Conservation (phyloP, 2,797 vertebrate genomes). For the Arnoldichthys spilopterus region DNA sequence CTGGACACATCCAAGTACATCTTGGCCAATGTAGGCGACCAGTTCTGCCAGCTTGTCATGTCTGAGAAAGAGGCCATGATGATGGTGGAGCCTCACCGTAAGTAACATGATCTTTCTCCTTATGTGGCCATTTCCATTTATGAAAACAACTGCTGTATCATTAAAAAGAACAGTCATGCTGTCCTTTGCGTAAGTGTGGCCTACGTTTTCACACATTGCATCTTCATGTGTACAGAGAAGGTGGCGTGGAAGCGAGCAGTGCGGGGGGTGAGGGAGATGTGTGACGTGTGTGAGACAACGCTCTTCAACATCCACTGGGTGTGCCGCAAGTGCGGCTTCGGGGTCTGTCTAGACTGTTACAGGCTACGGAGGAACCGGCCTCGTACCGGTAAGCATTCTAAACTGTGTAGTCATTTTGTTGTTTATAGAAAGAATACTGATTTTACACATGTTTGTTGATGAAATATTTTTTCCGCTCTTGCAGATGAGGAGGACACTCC, state of each 20-base stretch:
- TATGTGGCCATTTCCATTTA: neutral
- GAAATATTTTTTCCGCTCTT: neutral
- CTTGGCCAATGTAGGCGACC: conserved; percentile 97
- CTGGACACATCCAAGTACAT: conserved; percentile 99
- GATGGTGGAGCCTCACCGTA: conserved; percentile 99
- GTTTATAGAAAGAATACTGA: no score
- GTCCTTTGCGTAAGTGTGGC: neutral
- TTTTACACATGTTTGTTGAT: no score
- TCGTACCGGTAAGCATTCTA: conserved; percentile 86
- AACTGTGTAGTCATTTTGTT: no score
- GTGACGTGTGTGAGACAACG: conserved; percentile 97
- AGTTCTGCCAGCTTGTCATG: conserved; percentile 99
- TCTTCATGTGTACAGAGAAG: conserved; percentile 83
- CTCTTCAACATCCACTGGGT: conserved; percentile 99
- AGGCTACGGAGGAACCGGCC: conserved; percentile 91
- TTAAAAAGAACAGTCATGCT: neutral
- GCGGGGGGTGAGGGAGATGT: conserved; percentile 96
- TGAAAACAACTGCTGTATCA: no score
- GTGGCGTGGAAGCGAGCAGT: conserved; percentile 99
- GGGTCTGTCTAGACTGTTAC: conserved; percentile 98
- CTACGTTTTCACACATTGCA: neutral
- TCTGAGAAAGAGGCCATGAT: conserved; percentile 99
- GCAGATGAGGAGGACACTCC: conserved; percentile 88
- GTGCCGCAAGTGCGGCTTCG: conserved; percentile 98
- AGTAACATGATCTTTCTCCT: conserved; percentile 63